Base-by-base conservation (phyloP, 2,113 vertebrate species). In the Petrocephalus zakoni region DNA sequence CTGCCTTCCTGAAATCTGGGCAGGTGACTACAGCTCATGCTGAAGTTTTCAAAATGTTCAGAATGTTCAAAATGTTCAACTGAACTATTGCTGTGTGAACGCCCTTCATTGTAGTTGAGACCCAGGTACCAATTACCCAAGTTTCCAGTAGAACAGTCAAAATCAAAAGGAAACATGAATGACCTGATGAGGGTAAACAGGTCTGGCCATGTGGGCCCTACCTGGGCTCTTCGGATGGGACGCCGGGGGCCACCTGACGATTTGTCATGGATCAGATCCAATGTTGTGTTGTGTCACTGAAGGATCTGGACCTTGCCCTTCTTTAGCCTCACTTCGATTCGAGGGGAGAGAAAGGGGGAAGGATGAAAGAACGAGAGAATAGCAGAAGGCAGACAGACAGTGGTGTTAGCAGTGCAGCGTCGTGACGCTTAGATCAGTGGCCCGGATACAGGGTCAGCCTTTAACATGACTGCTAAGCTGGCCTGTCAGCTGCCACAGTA, bases 341-440 rank as follows among this genome's bases (percentile, higher is more conserved):
- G 8, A 53, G n/a, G 72, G 51, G 58, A 64, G 37, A 53, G 10
- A 61, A 61, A 52, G 87, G 21, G 15, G 51, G 34, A 46, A 85
- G 25, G 42, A 29, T 64, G 46, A 81, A n/a, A 51, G 47, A n/a
- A 61, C n/a, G 34, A 15, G 86, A 56, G 82, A 89, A 37, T 61
- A 55, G 84, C 87, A 88, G 87, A 85, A 88, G 55, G 52, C 88
- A 85, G 90, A 72, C 61, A 75, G 89, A 86, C 94, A 95, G 94
- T 94, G 94, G 91, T 87, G 92, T 94, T 94, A 95, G 89, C 91
- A 90, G 89, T 72, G 89, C 89, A 90, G 92, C 89, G 90, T 90
- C 92, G 92, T 92, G 92, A 93, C 90, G 90, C 92, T 68, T 82
- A 94, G 94, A 94, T 94, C 94, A 95, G 81, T 56, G 75, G 91